Evolutionary conservation across 2,797 vertebrate genomes (phyloP).

Genomic region (Macropus fuliginosus): DNA sequence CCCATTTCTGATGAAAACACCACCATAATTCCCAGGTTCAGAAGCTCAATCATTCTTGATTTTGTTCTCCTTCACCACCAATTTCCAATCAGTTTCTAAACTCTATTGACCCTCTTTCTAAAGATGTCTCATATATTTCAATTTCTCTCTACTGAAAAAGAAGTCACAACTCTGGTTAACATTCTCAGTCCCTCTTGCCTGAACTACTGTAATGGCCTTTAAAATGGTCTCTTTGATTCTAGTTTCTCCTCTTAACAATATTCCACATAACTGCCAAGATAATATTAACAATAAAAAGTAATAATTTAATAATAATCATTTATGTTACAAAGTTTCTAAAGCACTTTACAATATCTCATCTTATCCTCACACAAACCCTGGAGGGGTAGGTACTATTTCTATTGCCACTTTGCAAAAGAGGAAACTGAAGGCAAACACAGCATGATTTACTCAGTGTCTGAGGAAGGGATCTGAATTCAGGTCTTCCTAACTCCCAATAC

Average conservation of each 20-base stretch:
- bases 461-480: not conserved
- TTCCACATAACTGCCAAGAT: not conserved
- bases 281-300: not conserved
- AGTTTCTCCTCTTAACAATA: not conserved
- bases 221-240: not conserved
- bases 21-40: not conserved
- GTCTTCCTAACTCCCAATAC: not conserved
- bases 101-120: not conserved
- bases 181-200: not conserved
- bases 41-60: not conserved
- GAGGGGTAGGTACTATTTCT: not conserved
- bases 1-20: not conserved
- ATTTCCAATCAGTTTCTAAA: not conserved
- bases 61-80: not conserved
- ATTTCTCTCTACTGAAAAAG: not conserved
- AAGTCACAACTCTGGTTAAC: not conserved
- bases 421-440: not conserved
- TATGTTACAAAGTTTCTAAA: not conserved
- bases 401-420: not conserved
- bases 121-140: not conserved
- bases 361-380: not conserved
- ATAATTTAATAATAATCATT: not conserved
- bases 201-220: not conserved
- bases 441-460: not conserved
- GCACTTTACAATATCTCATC: not conserved